A percentile compares a stretch with the other conserved stretches of the same genome.
Evolutionary conservation across 2,113 vertebrate species (phyloP).

Genomic region (Pelecanoides urinatrix): DNA sequence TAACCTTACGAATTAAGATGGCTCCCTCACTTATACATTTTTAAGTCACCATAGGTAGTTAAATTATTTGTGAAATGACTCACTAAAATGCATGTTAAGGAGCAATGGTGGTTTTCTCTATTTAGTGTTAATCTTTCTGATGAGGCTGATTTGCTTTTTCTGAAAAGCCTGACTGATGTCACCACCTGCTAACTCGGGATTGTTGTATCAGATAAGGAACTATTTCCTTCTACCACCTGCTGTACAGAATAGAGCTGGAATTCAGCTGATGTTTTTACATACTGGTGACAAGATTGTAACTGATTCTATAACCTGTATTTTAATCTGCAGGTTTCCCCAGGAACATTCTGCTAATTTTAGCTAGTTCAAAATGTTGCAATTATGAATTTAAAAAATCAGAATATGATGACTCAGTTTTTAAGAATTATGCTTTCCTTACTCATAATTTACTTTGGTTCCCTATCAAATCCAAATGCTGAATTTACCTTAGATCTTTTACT

Average conservation of each 20-base stretch:
- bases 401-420: background rate
- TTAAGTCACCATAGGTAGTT: background rate
- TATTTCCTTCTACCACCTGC: constrained; percentile 36
- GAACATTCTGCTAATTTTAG: background rate
- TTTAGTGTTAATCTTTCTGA: background rate
- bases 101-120: background rate
- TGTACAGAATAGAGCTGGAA: background rate
- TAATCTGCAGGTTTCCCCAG: background rate
- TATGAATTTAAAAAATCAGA: background rate
- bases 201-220: background rate
- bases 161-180: constrained; percentile 21
- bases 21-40: background rate
- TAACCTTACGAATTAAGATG: background rate
- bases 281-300: background rate
- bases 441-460: background rate
- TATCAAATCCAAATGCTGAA: background rate
- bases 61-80: background rate
- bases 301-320: background rate
- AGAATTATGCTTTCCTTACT: background rate
- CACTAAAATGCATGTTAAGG: background rate
- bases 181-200: constrained; percentile 20
- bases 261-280: background rate
- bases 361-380: background rate
- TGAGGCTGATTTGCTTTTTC: background rate
- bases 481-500: background rate